A percentile compares a stretch with the other conserved stretches of the same genome.
phyloP scores from a whole-genome alignment of 1,140 invertebrate species.

The Caenorhabditis tropicalis region DNA sequence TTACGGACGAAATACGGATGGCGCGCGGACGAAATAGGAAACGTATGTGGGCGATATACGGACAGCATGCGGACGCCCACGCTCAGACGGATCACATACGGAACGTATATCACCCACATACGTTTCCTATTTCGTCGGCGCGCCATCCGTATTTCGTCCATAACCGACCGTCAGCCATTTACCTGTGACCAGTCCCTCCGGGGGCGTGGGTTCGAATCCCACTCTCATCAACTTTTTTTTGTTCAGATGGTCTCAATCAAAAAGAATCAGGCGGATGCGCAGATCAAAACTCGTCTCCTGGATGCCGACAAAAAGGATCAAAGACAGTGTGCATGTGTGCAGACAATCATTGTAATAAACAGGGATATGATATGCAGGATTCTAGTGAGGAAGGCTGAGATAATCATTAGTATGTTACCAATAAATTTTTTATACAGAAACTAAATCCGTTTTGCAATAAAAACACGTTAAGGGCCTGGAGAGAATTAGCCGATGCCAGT shows the following conservation, averaged over 20 bases:
- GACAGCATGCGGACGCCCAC: too few relatives aligned
- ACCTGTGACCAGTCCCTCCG: slow-evolving; percentile 74
- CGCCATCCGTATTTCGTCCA: too few relatives aligned
- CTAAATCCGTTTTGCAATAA: neutral
- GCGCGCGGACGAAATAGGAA: too few relatives aligned
- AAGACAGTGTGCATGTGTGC: neutral
- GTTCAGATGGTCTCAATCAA: neutral
- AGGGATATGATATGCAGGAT: slow-evolving; percentile 4
- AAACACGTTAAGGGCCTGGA: neutral
- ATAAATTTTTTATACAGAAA: neutral
- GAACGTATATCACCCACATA: too few relatives aligned
- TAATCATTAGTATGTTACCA: neutral
- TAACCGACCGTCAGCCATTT: too few relatives aligned
- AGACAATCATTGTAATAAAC: slow-evolving; percentile 9
- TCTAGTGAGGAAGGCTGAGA: neutral
- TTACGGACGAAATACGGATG: too few relatives aligned
- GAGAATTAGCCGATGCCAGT: neutral
- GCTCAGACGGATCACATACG: too few relatives aligned
- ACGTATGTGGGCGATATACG: too few relatives aligned
- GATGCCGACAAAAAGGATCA: neutral
- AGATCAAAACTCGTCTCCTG: neutral
- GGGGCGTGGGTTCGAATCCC: slow-evolving; percentile 74
- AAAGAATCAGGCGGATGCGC: neutral
- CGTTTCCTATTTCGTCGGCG: too few relatives aligned
- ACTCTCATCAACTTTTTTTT: slow-evolving; percentile 53